phyloP scores from a whole-genome alignment of 1,140 invertebrate genomes.

The Melitaea cinxia region DNA sequence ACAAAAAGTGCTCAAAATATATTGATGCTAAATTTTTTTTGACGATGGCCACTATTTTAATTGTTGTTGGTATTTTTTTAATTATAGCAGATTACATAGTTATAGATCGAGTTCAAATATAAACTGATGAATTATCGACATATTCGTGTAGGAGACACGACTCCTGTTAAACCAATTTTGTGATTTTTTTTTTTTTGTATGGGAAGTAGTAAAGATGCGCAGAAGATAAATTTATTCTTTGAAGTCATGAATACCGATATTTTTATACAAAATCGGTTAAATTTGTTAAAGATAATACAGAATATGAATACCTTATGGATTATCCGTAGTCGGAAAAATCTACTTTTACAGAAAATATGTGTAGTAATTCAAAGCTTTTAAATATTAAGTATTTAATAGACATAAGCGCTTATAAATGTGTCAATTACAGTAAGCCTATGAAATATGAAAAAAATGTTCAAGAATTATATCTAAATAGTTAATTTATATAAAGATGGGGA shows the following conservation, averaged over 20 bases:
- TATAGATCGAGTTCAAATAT: neutral
- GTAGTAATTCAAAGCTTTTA: conserved; percentile 1
- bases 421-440: conserved; percentile 10
- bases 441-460: neutral
- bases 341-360: neutral
- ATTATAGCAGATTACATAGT: neutral
- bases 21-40: neutral
- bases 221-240: too few relatives aligned
- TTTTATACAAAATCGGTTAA: too few relatives aligned
- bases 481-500: neutral
- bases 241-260: too few relatives aligned
- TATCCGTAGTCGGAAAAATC: too few relatives aligned
- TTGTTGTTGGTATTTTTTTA: neutral
- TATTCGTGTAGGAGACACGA: too few relatives aligned
- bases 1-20: neutral
- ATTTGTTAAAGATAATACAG: too few relatives aligned
- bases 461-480: neutral
- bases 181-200: too few relatives aligned
- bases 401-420: conserved; percentile 1
- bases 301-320: too few relatives aligned
- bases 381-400: neutral
- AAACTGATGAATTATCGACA: neutral
- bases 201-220: too few relatives aligned
- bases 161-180: neutral
- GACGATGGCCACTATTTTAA: neutral